Base-by-base conservation (phyloP, 2,113 vertebrate species). In the Phyllostomus discolor region DNA sequence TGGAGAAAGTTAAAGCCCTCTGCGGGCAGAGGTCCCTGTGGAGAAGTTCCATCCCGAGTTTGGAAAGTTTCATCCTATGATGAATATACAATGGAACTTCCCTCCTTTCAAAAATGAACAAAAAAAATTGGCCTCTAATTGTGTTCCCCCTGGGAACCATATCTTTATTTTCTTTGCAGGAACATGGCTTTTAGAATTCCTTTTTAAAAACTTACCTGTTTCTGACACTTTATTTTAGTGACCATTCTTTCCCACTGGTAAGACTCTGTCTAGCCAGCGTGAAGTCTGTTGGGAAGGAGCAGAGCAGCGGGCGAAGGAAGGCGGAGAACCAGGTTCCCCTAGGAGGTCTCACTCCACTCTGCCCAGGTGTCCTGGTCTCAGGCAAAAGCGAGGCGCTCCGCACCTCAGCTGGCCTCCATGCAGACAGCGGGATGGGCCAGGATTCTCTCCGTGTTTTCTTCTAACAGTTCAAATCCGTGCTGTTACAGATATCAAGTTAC, bases 71-170 rank as follows among this genome's bases (percentile, higher is more conserved):
- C n/a, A n/a, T n/a, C n/a, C n/a, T n/a, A n/a, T 69, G 15, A 38
- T 87, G 33, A 67, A 70, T 59, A 91, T 35, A 5, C 69, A 92
- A 0, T 87, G 50, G 46, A 48, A 67, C 90, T 95, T 93, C 70
- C 62, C 43, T 50, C 35, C 26, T 93, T 69, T 93, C 17, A 52
- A 43, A 88, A 31, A 67, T 41, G 69, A 89, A 43, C 24, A 26
- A 67, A 72, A 72, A 70, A 67, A 78, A 87, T 31, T 79, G 75
- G 24, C 67, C 94, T 72, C 69, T 81, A 26, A 46, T 17, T 81
- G n/a, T 84, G 22, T 91, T 90, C 78, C 50, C 50, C 35, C 26
- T 54, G 67, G 70, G n/a, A 88, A 48, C 38, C 19, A 1, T 54
- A 3, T 67, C 52, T 64, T 64, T 28, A 24, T 73, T 91, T 57